Evolutionary conservation across 2,113 vertebrate genomes (phyloP).

Genomic region (Bos javanicus): DNA sequence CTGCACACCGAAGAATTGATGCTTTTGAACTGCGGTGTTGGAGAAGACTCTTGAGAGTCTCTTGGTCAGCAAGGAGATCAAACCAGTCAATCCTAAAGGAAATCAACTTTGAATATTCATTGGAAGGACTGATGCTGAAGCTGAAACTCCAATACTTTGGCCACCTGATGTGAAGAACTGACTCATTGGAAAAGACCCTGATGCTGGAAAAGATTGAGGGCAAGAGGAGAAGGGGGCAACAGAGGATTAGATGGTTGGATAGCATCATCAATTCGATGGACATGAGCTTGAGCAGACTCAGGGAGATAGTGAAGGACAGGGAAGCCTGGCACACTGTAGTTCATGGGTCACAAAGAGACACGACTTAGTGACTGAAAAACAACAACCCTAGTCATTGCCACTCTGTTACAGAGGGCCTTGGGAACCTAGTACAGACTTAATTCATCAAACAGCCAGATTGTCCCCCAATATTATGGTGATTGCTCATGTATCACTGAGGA

Average conservation of each 20-base stretch:
- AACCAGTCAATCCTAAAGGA: not conserved
- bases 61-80: not conserved
- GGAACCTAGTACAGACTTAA: not conserved
- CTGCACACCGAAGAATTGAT: not conserved
- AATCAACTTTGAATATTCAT: not conserved
- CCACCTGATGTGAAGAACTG: not conserved
- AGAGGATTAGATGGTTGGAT: not conserved
- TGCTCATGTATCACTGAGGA: not conserved
- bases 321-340: not conserved
- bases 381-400: not conserved
- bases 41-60: not conserved
- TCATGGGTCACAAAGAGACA: not conserved
- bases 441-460: not conserved
- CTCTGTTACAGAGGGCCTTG: not conserved
- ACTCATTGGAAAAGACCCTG: not conserved
- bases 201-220: not conserved
- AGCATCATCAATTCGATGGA: fast-evolving
- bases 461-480: not conserved
- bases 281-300: not conserved
- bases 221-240: fast-evolving
- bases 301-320: not conserved
- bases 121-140: not conserved
- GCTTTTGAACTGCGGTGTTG: not conserved
- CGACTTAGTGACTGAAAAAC: not conserved
- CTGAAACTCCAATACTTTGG: not conserved